A percentile compares a stretch with the other conserved stretches of the same genome.
Evolutionary conservation across 2,797 vertebrate species (phyloP).

Genomic region (Onychomys arenicola): DNA sequence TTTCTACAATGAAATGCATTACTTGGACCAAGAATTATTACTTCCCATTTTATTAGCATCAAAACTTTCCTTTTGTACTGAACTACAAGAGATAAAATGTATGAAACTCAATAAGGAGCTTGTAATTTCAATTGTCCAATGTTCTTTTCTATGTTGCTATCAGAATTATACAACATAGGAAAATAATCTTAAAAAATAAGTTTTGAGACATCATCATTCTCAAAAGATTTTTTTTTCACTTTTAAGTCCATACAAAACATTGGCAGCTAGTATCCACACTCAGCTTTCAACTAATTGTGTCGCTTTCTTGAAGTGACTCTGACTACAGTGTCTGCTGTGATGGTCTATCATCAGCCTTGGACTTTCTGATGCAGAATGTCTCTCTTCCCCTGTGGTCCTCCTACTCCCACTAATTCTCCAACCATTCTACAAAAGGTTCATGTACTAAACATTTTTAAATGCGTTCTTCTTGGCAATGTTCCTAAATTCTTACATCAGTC

Average conservation of each 20-base stretch:
- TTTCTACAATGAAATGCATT: neutral
- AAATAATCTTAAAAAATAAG: neutral
- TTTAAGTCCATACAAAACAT: neutral
- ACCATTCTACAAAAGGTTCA: neutral
- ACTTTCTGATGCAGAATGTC: neutral
- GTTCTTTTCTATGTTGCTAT: neutral
- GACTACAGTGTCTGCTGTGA: neutral
- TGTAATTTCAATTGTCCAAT: neutral
- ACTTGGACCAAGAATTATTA: neutral
- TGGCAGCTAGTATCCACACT: no score
- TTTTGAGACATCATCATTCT: neutral
- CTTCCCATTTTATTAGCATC: neutral
- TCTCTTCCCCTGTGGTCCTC: fast-evolving
- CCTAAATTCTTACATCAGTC: neutral
- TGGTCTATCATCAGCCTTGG: neutral
- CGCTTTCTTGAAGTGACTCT: fast-evolving
- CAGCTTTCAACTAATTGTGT: neutral
- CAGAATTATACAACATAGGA: neutral
- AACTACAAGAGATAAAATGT: neutral
- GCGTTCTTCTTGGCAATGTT: neutral
- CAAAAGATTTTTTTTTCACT: neutral
- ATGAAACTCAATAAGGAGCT: neutral
- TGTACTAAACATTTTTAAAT: neutral
- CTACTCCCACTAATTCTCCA: neutral
- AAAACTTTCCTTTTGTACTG: neutral